Conservation (phyloP, 1,140 invertebrate species). For the Protaetia brevitarsis region DNA sequence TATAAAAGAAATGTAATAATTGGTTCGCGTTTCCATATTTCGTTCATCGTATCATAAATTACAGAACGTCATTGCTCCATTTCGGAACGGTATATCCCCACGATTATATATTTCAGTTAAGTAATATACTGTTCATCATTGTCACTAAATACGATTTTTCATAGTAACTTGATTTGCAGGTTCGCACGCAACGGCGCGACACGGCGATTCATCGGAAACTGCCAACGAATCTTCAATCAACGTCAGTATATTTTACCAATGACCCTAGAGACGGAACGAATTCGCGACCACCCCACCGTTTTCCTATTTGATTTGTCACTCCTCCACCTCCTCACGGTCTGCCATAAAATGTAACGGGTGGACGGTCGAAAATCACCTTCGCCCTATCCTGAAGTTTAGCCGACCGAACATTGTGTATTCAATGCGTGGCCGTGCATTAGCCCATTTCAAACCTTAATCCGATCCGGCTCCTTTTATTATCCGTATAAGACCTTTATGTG, state of each 20-base stretch:
- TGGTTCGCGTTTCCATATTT: too few species aligned
- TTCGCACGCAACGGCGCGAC: background rate
- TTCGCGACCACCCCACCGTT: background rate
- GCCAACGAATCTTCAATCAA: background rate
- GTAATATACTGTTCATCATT: background rate
- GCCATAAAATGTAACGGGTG: background rate
- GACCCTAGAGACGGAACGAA: background rate
- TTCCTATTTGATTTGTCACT: background rate
- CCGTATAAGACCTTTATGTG: slow-evolving; percentile 2
- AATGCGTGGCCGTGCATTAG: background rate
- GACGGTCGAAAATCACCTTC: background rate
- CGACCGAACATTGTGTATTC: slow-evolving; percentile 9
- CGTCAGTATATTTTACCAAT: background rate
- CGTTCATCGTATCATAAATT: background rate
- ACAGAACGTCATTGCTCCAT: background rate
- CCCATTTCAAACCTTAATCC: slow-evolving; percentile 12
- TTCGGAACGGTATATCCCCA: background rate
- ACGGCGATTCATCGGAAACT: background rate
- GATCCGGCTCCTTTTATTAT: background rate
- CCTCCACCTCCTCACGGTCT: background rate
- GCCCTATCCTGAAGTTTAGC: background rate
- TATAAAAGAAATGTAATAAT: too few species aligned
- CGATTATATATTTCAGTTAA: background rate
- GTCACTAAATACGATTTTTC: background rate
- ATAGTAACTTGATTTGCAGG: background rate